Percentiles rank a stretch among this genome's conserved stretches.
Evolutionary conservation across 2,113 vertebrate genomes (phyloP).

Genomic region (Albula glossodonta): DNA sequence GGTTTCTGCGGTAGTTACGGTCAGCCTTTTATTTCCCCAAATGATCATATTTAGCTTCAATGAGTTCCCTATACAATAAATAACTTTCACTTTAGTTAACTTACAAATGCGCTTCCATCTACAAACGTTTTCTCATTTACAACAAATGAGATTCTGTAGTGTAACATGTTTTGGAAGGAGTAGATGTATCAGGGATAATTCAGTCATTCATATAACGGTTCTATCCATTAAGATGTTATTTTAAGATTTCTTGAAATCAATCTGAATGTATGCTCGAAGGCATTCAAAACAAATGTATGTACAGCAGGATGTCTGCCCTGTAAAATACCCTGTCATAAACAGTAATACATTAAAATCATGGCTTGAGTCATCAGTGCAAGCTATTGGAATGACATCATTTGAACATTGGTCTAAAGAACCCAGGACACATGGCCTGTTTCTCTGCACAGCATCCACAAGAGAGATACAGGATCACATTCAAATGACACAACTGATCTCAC

Average conservation of each 20-base stretch:
- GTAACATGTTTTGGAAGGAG: background rate
- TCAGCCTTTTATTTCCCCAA: background rate
- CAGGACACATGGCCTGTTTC: background rate
- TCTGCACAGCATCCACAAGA: background rate
- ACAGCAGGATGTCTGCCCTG: background rate
- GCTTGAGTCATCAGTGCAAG: background rate
- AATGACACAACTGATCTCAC: background rate
- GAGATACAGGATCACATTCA: conserved; percentile 4
- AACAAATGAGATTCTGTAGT: background rate
- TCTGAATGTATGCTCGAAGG: background rate
- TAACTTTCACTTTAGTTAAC: background rate
- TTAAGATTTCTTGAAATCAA: background rate
- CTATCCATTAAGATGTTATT: background rate
- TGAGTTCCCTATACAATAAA: background rate
- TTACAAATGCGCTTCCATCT: background rate
- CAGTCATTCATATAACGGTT: background rate
- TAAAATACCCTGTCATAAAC: background rate
- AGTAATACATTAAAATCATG: background rate
- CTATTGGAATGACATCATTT: conserved; percentile 1
- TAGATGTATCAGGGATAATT: background rate
- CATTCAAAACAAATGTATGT: conserved; percentile 5
- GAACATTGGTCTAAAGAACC: background rate
- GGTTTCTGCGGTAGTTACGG: conserved; percentile 20
- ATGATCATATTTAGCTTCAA: background rate
- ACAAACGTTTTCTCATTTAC: background rate